Percentiles rank a stretch among this genome's conserved stretches.
Evolutionary conservation across 2,113 vertebrate genomes (phyloP).

Genomic region (Chamaea fasciata): DNA sequence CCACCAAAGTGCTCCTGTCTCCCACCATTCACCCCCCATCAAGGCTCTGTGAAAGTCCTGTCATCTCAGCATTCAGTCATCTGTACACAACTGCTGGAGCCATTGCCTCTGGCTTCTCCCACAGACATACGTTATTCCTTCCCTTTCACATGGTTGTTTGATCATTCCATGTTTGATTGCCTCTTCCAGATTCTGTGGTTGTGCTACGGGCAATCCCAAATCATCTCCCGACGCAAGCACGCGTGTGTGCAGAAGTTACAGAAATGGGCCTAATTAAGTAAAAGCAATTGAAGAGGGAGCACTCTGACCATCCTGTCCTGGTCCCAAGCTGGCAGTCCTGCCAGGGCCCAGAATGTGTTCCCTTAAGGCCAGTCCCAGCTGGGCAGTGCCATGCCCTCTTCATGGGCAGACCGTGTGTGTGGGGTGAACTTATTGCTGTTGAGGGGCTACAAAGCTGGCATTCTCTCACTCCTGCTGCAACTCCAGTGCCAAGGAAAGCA

Average conservation of each 20-base stretch:
- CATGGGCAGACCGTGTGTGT: accelerated
- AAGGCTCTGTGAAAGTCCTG: neutral
- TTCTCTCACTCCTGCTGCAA: neutral
- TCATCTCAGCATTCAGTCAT: neutral
- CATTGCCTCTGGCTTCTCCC: neutral
- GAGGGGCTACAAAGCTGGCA: neutral
- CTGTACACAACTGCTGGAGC: neutral
- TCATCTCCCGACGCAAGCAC: neutral
- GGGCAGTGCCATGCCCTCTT: accelerated
- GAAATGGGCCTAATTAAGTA: neutral
- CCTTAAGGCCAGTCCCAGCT: accelerated
- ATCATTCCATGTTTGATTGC: neutral
- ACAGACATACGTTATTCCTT: accelerated
- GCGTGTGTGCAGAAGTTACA: neutral
- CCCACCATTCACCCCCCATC: accelerated
- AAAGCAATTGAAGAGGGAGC: neutral
- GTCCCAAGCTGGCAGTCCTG: neutral
- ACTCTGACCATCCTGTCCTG: neutral
- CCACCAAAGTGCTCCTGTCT: neutral
- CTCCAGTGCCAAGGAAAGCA: neutral
- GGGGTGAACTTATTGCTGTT: neutral
- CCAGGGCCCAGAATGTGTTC: neutral
- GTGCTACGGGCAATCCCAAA: neutral
- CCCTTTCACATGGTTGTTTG: neutral
- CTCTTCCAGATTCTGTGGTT: neutral